Conservation (phyloP, 2,113 vertebrate species). For the Sitta europaea region DNA sequence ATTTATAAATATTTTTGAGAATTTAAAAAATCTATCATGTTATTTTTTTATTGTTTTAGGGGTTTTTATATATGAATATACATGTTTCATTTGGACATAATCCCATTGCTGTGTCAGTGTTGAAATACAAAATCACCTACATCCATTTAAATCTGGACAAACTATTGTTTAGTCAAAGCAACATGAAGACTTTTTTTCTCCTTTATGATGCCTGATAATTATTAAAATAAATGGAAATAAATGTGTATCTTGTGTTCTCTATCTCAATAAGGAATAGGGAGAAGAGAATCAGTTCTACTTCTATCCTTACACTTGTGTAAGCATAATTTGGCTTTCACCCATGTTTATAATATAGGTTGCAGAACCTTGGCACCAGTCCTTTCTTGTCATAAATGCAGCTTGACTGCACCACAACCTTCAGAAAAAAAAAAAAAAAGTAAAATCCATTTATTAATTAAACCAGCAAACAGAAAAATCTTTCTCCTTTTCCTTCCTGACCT, state of each 20-base stretch:
- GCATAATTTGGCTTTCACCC: background rate
- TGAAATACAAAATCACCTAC: background rate
- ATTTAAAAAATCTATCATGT: background rate
- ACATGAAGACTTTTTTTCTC: background rate
- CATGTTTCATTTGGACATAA: background rate
- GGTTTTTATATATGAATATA: background rate
- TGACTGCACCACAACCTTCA: background rate
- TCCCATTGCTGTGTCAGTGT: background rate
- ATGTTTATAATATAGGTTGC: background rate
- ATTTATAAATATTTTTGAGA: background rate
- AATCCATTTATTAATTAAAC: slow-evolving; percentile 4
- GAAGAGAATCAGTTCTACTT: background rate
- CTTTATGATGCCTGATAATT: background rate
- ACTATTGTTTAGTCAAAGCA: background rate
- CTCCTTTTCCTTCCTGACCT: background rate
- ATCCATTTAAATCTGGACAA: background rate
- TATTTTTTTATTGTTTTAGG: background rate
- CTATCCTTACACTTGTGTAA: background rate
- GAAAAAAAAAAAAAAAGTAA: background rate
- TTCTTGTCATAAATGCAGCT: background rate
- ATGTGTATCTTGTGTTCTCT: background rate
- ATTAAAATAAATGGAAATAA: background rate
- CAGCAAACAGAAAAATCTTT: background rate
- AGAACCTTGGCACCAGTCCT: background rate
- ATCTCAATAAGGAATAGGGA: background rate